Base-by-base conservation (phyloP, 2,113 vertebrate genomes). In the Heterocephalus glaber region DNA sequence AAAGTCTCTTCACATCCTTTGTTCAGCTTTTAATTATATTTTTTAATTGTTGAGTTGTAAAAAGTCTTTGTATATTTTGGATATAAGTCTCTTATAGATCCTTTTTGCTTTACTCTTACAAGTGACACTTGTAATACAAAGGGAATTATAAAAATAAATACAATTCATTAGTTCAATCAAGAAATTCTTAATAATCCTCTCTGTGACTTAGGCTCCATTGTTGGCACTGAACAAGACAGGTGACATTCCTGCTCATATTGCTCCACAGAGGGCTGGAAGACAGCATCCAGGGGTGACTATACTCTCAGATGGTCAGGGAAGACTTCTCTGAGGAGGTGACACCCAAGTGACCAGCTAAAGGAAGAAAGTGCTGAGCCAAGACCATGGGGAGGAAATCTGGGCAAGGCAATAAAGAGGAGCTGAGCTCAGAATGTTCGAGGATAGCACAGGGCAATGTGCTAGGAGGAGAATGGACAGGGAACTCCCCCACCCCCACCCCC, bases 21-120 rank as follows among this genome's bases (percentile, higher is more conserved):
- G 76, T 28, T 41, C 16, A 16, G 44, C 58, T 79, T 92, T 61
- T 47, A 88, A 76, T 54, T 56, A 14, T 54, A 17, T 93, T 54
- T 92, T 9, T 94, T 86, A 35, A 79, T 60, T 63, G 54, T 38
- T 60, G 41, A 70, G 47, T 82, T 96, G 16, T 66, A 72, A 90
- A 68, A 61, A 14, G 80, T 82, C 56, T 90, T 76, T 79, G 33
- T 7, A 28, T 56, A 49, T 38, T 94, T 80, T 86, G 19, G 63
- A 84, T 66, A 65, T 47, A 61, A 88, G n/a, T 54, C 74, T 74
- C 5, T 79, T 77, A 58, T 79, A 49, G 60, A 66, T 82, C 38
- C 72, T 60, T 66, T 24, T 54, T 28, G 7, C 80, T 93, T 85
- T 86, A 44, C 74, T 93, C 70, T 81, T 81, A 49, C 54, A 56